Base-by-base conservation (phyloP, 1,140 invertebrate genomes). In the Aphaenogaster floridana region DNA sequence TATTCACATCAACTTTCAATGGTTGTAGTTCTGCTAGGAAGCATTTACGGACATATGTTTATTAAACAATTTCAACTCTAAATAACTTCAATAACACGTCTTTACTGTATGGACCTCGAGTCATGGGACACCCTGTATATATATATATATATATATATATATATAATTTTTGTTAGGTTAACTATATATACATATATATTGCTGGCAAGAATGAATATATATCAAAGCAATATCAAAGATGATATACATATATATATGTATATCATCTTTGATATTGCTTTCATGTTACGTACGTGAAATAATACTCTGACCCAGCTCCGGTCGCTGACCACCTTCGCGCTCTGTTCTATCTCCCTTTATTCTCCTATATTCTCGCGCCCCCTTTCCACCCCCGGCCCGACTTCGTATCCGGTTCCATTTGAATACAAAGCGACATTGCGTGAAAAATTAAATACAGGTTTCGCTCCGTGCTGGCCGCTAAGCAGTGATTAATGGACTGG, bases 371-470 rank as follows among this genome's bases (percentile, higher is more conserved):
- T 79, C 15, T n/a, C 34, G 45, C 63, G 48, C 5, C 13, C 36
- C 17, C 48, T 17, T 28, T 36, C n/a, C 74, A 28, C 17, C 13
- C 66, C 52, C 15, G 13, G n/a, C 21, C 80, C 48, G 52, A 83
- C 52, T 21, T 36, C 39, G 57, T 78, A 61, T 81, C 66, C 39
- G 36, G 15, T 71, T 71, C 50, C 42, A 63, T 86, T 86, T 71
- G 48, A 71, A 64, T 86, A 87, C 76, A 87, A 87, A 87, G 69
- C 80, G 80, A 84, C 80, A 74, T 87, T 50, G 69, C 69, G 80
- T 87, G 80, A 87, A 87, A 87, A 87, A 87, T 87, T 87, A 84
- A 87, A 84, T 64, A 84, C 68, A 85, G 86, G 57, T 72, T 63
- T 87, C 48, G 69, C 45, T 50, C 36, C 54, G 50, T 71, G 63